Base-by-base conservation (phyloP, 2,797 vertebrate genomes). In the Lepus townsendii region DNA sequence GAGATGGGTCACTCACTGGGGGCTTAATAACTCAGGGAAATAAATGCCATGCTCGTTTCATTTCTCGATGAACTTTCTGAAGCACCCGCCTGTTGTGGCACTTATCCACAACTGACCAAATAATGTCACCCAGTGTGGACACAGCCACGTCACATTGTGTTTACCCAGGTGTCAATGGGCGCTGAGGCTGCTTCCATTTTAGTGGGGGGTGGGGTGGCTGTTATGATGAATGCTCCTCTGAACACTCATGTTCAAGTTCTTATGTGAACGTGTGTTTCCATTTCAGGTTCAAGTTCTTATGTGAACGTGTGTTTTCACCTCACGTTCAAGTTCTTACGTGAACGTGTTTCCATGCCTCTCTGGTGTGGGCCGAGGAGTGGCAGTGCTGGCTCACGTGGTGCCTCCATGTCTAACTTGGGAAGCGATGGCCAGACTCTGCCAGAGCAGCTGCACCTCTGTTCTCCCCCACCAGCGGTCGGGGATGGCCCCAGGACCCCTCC, bases 151-250 rank as follows among this genome's bases (percentile, higher is more conserved):
- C 42, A 42, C 6, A 68, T 62, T 82, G 68, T 88, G 38, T 42
- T 66, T 62, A 63, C 63, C 60, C 77, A 42, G 12, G 75, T 47
- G 4, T 65, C 35, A 62, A 66, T 89, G 60, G 65, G 42, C 47
- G 75, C 63, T 54, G 35, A 32, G 35, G 38, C 30, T 65, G 32
- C 73, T 89, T 72, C 66, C 16, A 38, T 30, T 27, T 69, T 83
- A 38, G 54, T 1, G 42, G 8, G 42, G 42, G 42, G 6, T 3
- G 35, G 52, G 52, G n/a, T n/a, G n/a, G 27, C 11, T 90, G 2
- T 79, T 93, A 60, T 32, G 50, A 84, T 63, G 76, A 87, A 84
- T 77, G 47, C 54, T 90, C 54, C 35, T 52, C 2, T 83, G 79
- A 72, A 88, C n/a, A 60, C 69, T 68, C 9, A 1, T 12, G 24